A percentile compares a stretch with the other conserved stretches of the same genome.
phyloP scores from a whole-genome alignment of 2,797 vertebrate species.

The Neomorphus geoffroyi region DNA sequence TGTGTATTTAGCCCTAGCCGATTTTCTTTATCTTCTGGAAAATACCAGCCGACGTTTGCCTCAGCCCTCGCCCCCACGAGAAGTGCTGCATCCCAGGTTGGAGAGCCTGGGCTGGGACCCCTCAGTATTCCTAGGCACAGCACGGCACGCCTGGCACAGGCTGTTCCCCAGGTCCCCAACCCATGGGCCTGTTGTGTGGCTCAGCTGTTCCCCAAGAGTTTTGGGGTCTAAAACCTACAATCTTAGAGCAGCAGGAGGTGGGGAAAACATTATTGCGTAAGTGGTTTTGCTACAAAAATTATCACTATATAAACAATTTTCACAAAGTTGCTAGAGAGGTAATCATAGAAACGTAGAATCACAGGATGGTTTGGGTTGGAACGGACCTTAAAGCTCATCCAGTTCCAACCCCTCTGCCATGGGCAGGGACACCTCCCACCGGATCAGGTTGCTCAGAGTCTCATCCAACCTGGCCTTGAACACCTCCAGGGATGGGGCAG shows the following conservation, averaged over 20 bases:
- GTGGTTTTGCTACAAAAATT: neutral
- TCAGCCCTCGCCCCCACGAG: accelerated
- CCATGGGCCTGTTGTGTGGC: neutral
- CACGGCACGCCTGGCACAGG: neutral
- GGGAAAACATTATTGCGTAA: accelerated
- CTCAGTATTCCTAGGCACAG: neutral
- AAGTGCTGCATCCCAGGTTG: accelerated
- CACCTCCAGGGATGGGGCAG: no score
- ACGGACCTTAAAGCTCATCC: no score
- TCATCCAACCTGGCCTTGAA: no score
- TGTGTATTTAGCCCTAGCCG: neutral
- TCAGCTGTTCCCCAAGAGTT: neutral
- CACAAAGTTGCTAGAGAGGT: neutral
- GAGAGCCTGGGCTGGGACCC: neutral
- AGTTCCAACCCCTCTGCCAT: no score
- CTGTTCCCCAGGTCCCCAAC: neutral
- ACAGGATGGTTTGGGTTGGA: no score
- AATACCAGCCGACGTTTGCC: neutral
- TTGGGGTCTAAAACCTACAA: neutral
- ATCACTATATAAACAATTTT: neutral
- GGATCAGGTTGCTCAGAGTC: no score
- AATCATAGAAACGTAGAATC: no score
- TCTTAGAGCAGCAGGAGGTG: accelerated
- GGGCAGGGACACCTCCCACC: no score
- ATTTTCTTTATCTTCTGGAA: neutral